Conservation (phyloP, 2,113 vertebrate species). For the Ahaetulla prasina region DNA sequence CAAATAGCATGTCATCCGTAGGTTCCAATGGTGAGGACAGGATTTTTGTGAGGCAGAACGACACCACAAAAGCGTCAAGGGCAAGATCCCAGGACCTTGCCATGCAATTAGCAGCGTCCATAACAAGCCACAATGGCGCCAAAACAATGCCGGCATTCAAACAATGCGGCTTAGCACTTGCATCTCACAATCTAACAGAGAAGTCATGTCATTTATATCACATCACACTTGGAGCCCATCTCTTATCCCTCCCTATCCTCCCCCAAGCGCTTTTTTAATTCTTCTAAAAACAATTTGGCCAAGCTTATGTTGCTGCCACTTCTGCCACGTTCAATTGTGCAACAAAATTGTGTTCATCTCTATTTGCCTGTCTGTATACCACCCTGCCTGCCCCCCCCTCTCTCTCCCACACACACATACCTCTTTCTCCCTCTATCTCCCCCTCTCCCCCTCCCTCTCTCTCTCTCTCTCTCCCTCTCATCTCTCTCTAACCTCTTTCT, state of each 20-base stretch:
- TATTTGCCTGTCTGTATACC: neutral
- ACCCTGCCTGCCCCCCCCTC: too few species aligned
- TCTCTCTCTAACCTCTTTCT: too few species aligned
- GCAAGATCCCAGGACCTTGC: neutral
- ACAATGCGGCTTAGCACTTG: neutral
- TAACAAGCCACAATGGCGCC: neutral
- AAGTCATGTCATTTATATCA: neutral
- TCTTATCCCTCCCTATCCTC: neutral
- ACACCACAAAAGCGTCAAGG: neutral
- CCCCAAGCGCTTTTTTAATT: neutral
- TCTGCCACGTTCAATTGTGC: neutral
- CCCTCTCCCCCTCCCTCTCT: too few species aligned
- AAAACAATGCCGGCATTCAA: neutral
- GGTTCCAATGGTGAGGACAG: neutral
- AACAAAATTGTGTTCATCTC: neutral
- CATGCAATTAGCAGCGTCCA: neutral
- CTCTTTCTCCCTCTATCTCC: too few species aligned
- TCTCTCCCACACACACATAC: too few species aligned
- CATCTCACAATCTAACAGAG: neutral
- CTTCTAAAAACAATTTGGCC: neutral
- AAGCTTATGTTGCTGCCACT: neutral
- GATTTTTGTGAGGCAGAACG: neutral
- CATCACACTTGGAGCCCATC: neutral
- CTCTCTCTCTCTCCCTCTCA: too few species aligned
- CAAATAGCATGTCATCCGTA: fast-evolving